Conservation (phyloP, 2,113 vertebrate genomes). For the Neofelis nebulosa region DNA sequence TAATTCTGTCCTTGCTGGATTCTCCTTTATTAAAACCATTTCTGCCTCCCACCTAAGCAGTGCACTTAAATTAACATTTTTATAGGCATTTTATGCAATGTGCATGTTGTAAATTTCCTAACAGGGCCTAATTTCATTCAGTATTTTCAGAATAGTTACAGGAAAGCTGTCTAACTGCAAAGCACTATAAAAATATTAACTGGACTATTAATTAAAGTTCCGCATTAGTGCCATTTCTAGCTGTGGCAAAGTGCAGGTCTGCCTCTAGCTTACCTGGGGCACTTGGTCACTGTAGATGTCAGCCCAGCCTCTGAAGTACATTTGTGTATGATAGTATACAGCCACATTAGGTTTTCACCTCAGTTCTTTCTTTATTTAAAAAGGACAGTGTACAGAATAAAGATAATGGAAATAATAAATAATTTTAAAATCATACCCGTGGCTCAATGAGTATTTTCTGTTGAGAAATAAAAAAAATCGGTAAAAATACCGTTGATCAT, state of each 20-base stretch:
- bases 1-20: background rate
- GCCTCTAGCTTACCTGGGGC: background rate
- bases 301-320: background rate
- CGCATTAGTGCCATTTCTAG: background rate
- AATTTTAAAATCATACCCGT: background rate
- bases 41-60: background rate
- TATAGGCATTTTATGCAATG: background rate
- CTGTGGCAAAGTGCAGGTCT: background rate
- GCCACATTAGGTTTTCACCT: background rate
- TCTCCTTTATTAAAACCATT: conserved; percentile 34
- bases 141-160: background rate
- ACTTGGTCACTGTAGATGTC: background rate
- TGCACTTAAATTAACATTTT: background rate
- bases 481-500: background rate
- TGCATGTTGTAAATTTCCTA: background rate
- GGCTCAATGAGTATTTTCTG: background rate
- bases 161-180: background rate
- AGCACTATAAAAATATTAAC: background rate
- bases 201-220: background rate
- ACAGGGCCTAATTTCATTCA: background rate
- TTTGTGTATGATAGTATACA: background rate
- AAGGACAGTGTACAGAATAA: background rate
- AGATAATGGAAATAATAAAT: background rate
- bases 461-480: background rate
- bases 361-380: background rate